phyloP scores from a whole-genome alignment of 2,888 invertebrate genomes.

The Oscheius sp. region DNA sequence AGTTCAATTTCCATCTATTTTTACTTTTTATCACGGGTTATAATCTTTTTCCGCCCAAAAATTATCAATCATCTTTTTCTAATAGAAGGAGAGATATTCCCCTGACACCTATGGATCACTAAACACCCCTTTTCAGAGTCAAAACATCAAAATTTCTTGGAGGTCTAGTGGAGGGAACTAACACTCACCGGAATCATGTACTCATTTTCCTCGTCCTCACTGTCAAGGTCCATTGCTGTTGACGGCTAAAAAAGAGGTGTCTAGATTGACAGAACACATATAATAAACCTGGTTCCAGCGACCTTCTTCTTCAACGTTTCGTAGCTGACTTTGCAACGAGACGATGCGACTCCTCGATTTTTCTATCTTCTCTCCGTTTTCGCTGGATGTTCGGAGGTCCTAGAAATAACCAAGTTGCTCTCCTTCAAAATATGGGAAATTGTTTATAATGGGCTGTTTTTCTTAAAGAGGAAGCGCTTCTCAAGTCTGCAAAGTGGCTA shows the following conservation, averaged over 20 bases:
- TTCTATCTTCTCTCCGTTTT: conserved; percentile 60
- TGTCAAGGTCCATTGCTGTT: conserved; percentile 35
- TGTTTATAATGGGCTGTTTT: too few relatives aligned
- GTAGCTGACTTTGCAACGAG: conserved; percentile 58
- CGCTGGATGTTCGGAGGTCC: conserved; percentile 56
- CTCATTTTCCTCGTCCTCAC: conserved; percentile 37
- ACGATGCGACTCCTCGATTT: conserved; percentile 57
- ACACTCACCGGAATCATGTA: conserved; percentile 27
- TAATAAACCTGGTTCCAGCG: conserved; percentile 31
- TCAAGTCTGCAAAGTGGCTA: too few relatives aligned
- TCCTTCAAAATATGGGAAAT: too few relatives aligned
- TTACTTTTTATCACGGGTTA: background rate
- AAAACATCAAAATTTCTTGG: conserved; percentile 7
- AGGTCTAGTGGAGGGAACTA: background rate
- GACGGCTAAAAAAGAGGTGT: conserved; percentile 25
- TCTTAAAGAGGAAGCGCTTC: too few relatives aligned
- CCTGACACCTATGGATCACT: conserved; percentile 9
- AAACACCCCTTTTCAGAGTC: background rate
- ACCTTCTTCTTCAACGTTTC: conserved; percentile 34
- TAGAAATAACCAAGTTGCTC: conserved; percentile 31
- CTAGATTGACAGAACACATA: background rate
- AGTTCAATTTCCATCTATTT: background rate
- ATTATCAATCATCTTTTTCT: conserved; percentile 27
- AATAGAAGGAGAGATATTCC: conserved; percentile 3
- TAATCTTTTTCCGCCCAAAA: conserved; percentile 18